Evolutionary conservation across 2,888 invertebrate genomes (phyloP), one percentile per base, ranked within the genome.

Genomic region (Cerastis rubricosa): DNA sequence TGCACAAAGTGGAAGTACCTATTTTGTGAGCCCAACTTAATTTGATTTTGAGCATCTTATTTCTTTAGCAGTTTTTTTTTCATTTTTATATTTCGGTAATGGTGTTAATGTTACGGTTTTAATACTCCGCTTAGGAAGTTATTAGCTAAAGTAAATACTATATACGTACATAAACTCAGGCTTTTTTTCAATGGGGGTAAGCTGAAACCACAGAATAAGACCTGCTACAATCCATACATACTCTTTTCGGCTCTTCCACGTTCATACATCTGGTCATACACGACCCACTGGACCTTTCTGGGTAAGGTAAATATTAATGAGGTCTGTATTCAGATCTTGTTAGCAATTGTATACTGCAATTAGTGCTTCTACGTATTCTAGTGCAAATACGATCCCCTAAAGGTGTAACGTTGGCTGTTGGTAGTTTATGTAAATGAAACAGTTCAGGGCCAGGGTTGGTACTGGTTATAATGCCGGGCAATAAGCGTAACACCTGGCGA

Each of bases 1-100:
- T 75, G 87, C 87, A 74, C 75, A 85, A 87, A 88, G 78, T 88
- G 88, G 85, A 87, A 82, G 75, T 71, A 72, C 71, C 88, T 78
- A 81, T 87, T 88, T 85, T 75, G 71, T 65, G 77, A 68, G 68
- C 77, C 74, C 51, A 65, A 51, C 79, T 70, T 81, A 82, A 86
- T 84, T 86, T 81, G 61, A 80, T 84, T 81, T 84, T 81, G 73
- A 86, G 78, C 59, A 72, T 81, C 84, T 67, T 76, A 80, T 86
- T 88, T 84, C 71, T 75, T 47, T 12, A 70, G 61, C 14, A 45
- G n/a, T n/a, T n/a, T 35, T 73, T 74, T 74, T 59, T 72, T 68
- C 43, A 63, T 85, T 59, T 59, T 68, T 66, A 40, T 64, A 35
- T 12, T 64, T 61, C 40, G n/a, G 43, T 61, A 85, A 61, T 64